Evolutionary conservation across 2,113 vertebrate genomes (phyloP).

Genomic region (Tamias sibiricus): DNA sequence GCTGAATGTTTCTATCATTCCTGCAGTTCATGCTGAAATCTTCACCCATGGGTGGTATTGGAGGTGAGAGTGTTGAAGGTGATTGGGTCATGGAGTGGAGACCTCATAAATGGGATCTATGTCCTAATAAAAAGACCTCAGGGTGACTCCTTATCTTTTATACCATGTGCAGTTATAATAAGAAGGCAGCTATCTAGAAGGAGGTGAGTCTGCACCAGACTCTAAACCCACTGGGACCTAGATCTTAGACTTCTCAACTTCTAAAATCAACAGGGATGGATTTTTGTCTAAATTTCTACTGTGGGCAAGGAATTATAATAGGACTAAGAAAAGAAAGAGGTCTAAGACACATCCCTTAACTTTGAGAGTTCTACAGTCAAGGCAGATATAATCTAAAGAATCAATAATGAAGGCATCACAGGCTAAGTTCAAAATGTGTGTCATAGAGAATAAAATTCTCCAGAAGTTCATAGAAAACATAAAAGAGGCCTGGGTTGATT

Average conservation of each 20-base stretch:
- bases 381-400: neutral
- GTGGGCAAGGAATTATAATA: neutral
- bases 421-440: neutral
- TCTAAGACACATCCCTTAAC: neutral
- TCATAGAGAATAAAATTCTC: neutral
- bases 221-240: neutral
- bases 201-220: neutral
- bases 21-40: neutral
- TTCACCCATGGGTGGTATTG: neutral
- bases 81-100: neutral
- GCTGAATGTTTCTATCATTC: neutral
- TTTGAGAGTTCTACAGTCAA: neutral
- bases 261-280: neutral
- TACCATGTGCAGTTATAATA: neutral
- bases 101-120: neutral
- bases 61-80: neutral
- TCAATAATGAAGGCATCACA: neutral
- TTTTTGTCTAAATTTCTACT: neutral
- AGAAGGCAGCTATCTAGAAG: neutral
- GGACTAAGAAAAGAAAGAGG: neutral
- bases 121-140: neutral
- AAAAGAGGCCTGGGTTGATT: neutral
- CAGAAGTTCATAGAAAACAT: neutral
- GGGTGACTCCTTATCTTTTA: neutral
- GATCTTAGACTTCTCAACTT: neutral